Conservation (phyloP, 2,797 vertebrate genomes). For the Myotis planiceps region DNA sequence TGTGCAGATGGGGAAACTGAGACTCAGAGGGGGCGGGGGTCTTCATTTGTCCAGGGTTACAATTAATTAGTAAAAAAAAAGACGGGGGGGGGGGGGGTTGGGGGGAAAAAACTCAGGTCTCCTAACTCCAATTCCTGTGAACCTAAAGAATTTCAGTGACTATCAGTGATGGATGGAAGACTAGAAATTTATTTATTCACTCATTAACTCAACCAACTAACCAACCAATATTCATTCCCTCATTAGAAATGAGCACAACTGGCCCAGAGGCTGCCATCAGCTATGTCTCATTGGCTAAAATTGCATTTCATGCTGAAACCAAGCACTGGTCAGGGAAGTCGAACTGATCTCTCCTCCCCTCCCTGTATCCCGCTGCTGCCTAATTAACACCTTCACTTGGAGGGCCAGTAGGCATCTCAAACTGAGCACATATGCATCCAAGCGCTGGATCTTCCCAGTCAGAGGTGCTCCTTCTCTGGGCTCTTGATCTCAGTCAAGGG, state of each 20-base stretch:
- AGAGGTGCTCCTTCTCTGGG: not conserved
- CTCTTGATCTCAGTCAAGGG: not conserved
- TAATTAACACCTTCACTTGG: too few species aligned
- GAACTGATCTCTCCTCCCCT: not conserved
- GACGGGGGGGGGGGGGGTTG: accelerated
- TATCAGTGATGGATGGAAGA: not conserved
- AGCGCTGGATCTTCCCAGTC: not conserved
- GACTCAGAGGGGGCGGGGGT: not conserved
- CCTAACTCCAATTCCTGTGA: not conserved
- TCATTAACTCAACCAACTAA: not conserved
- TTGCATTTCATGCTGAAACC: not conserved
- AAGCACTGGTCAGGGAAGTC: not conserved
- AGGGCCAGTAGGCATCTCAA: not conserved
- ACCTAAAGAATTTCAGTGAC: not conserved
- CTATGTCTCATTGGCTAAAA: not conserved
- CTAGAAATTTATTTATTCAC: not conserved
- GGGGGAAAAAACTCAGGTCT: not conserved
- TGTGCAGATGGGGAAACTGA: not conserved
- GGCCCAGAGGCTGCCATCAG: not conserved
- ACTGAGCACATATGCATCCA: not conserved
- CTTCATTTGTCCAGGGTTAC: not conserved
- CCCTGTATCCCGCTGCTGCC: not conserved
- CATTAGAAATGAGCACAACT: not conserved
- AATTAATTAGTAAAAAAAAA: not conserved
- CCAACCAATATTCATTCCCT: not conserved